Evolutionary conservation across 53 echinoderm and acorn worm genomes (phyloP).

Genomic region (Echinometra lucunter): DNA sequence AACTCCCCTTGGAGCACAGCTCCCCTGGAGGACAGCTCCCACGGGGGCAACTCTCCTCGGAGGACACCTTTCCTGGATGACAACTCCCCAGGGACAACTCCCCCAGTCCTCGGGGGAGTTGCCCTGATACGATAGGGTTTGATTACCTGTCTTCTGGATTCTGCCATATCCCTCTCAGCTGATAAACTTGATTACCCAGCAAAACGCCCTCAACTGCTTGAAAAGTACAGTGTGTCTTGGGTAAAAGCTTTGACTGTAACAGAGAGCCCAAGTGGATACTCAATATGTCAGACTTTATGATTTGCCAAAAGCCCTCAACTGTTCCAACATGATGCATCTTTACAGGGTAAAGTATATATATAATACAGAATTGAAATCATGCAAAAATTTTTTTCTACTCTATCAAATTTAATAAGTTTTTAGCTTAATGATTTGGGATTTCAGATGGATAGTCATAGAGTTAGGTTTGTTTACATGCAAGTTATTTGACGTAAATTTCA

Average conservation of each 20-base stretch:
- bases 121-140: too few species aligned
- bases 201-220: background rate
- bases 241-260: background rate
- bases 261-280: background rate
- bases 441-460: background rate
- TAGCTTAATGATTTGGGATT: background rate
- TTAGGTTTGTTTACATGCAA: background rate
- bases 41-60: too few species aligned
- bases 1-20: too few species aligned
- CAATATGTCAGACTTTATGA: background rate
- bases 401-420: too few species aligned
- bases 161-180: background rate
- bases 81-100: too few species aligned
- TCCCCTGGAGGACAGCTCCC: too few species aligned
- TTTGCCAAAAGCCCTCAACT: background rate
- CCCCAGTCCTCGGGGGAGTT: too few species aligned
- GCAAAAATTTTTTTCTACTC: background rate
- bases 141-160: too few species aligned
- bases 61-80: too few species aligned
- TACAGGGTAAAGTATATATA: background rate
- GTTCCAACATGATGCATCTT: background rate
- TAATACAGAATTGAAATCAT: background rate
- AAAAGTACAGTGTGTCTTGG: background rate
- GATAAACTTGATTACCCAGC: background rate
- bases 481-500: background rate